These are phyloP conservation scores for Melangyna quadrimaculata DNA, from an alignment of 2,888 invertebrate genomes.

Conservation along the genomic window DNA sequence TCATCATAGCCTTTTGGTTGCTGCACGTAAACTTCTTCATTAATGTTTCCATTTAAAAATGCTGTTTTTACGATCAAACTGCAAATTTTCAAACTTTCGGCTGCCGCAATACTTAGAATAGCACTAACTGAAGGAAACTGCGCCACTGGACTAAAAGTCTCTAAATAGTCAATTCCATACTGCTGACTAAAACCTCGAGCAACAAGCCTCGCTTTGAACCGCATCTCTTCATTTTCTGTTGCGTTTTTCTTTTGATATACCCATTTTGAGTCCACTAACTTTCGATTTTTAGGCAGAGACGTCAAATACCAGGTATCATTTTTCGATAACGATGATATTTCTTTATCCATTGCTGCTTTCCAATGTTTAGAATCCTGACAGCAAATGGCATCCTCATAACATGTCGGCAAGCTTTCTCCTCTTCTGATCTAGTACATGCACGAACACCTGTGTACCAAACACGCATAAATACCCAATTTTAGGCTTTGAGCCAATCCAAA, in stretches of 20 bases:
- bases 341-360: neutral
- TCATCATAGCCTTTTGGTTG: neutral
- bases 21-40: neutral
- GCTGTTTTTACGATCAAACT: neutral
- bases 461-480: neutral
- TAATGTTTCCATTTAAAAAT: no score
- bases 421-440: neutral
- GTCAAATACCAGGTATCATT: conserved; percentile 8
- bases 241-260: neutral
- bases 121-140: neutral
- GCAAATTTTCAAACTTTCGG: neutral
- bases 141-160: conserved; percentile 8
- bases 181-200: neutral
- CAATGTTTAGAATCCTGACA: conserved; percentile 7
- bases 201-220: neutral
- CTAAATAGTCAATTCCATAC: neutral
- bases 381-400: conserved; percentile 17
- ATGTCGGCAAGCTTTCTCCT: neutral
- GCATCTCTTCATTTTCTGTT: neutral
- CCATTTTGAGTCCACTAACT: conserved; percentile 11
- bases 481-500: neutral
- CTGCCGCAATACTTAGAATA: neutral
- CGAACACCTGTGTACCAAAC: neutral
- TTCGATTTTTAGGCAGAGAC: neutral
- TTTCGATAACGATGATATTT: conserved; percentile 3